phyloP scores from a whole-genome alignment of 2,113 vertebrate genomes.

The Catagonus wagneri region DNA sequence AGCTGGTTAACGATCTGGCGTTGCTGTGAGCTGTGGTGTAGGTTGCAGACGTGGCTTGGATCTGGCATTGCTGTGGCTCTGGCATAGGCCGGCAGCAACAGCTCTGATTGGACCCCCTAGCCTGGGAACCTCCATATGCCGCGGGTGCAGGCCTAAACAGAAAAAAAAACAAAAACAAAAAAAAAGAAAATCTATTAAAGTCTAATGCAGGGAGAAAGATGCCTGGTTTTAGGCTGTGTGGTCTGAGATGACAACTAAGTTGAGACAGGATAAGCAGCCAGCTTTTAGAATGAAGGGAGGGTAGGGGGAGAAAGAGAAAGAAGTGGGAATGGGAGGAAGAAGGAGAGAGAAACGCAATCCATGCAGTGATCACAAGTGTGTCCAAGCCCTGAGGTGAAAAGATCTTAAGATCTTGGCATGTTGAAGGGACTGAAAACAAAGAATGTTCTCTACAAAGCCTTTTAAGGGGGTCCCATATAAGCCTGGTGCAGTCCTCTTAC shows the following conservation, averaged over 20 bases:
- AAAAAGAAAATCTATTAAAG: too few relatives aligned
- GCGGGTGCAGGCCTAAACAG: too few relatives aligned
- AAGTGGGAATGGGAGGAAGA: background rate
- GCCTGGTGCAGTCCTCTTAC: background rate
- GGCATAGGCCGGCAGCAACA: too few relatives aligned
- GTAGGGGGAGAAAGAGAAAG: background rate
- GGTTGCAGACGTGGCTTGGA: too few relatives aligned
- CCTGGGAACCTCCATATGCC: too few relatives aligned
- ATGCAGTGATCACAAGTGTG: background rate
- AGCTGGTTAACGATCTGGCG: too few relatives aligned
- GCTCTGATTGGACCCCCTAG: too few relatives aligned
- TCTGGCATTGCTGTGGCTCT: too few relatives aligned
- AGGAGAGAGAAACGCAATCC: background rate
- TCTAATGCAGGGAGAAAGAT: background rate
- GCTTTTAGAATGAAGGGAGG: background rate
- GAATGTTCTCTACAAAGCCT: background rate
- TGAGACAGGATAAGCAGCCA: background rate
- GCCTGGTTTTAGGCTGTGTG: background rate
- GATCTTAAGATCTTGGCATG: background rate
- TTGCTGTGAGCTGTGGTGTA: too few relatives aligned
- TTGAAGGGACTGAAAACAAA: background rate
- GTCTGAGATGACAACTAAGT: background rate
- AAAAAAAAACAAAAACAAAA: too few relatives aligned
- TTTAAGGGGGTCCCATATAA: background rate
- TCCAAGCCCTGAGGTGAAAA: conserved; percentile 9